Evolutionary conservation across 2,113 vertebrate genomes (phyloP).

Genomic region (Malurus alboscapulatus): DNA sequence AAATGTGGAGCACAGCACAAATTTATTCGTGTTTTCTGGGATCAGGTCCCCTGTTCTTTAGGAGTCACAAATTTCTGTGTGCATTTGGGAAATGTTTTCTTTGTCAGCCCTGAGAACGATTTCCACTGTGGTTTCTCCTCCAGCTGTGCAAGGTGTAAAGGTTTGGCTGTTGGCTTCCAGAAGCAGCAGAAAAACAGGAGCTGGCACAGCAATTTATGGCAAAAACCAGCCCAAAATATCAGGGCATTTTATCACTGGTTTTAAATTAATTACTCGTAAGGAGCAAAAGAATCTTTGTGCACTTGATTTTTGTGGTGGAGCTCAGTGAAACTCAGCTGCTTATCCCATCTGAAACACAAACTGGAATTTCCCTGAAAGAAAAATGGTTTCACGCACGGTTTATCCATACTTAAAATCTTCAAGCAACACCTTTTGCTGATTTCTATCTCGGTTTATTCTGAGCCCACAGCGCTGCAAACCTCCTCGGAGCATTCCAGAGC

Average conservation of each 20-base stretch:
- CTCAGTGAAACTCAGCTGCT: fast-evolving
- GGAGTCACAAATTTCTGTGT: background rate
- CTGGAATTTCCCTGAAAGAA: background rate
- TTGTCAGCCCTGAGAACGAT: background rate
- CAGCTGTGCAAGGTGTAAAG: background rate
- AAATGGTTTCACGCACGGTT: background rate
- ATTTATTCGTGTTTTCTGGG: background rate
- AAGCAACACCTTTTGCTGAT: background rate
- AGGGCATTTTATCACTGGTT: background rate
- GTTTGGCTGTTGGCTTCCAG: background rate
- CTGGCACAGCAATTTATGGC: background rate
- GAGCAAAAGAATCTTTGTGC: background rate
- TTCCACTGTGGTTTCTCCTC: background rate
- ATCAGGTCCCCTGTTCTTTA: background rate
- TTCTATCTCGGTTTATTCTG: background rate
- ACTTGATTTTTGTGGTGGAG: background rate
- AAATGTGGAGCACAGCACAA: background rate
- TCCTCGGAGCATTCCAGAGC: background rate
- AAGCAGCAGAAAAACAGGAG: background rate
- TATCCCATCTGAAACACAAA: background rate
- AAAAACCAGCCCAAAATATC: background rate
- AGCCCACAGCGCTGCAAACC: background rate
- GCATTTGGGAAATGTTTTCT: background rate
- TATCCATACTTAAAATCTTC: background rate
- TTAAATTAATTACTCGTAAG: background rate